These are phyloP conservation scores for Echeneis naucrates DNA, from an alignment of 2,797 vertebrate genomes.

Conservation along the genomic window DNA sequence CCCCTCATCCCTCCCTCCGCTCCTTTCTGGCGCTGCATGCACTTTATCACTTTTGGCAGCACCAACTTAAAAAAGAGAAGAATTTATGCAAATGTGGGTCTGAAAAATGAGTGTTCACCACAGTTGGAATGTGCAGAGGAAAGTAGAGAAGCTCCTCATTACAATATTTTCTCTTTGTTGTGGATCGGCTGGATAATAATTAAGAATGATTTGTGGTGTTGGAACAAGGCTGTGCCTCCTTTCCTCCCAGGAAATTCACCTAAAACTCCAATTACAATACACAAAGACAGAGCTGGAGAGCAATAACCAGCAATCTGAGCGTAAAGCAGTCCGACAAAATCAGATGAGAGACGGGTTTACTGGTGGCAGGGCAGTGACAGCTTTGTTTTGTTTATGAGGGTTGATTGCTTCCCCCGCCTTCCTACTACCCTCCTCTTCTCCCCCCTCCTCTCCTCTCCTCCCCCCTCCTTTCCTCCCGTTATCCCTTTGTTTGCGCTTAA, in stretches of 20 bases:
- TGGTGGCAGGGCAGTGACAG: slow-evolving; percentile 3
- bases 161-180: slow-evolving; percentile 84
- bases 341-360: slow-evolving; percentile 4
- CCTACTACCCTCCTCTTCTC: neutral
- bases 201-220: slow-evolving; percentile 85
- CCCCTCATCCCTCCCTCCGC: slow-evolving; percentile 10
- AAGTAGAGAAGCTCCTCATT: slow-evolving; percentile 76
- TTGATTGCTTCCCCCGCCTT: neutral
- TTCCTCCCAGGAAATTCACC: slow-evolving; percentile 49
- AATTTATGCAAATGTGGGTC: slow-evolving; percentile 84
- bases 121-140: slow-evolving; percentile 69
- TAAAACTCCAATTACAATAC: slow-evolving; percentile 31
- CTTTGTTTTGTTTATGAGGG: too few species aligned
- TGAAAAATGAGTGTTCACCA: slow-evolving; percentile 84
- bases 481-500: slow-evolving; percentile 48
- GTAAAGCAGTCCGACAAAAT: slow-evolving; percentile 17
- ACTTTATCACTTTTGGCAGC: slow-evolving; percentile 84
- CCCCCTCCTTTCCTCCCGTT: slow-evolving; percentile 48
- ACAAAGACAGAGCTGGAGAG: slow-evolving; percentile 36
- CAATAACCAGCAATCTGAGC: slow-evolving; percentile 33
- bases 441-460: neutral
- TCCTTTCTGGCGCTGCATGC: slow-evolving; percentile 58
- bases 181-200: slow-evolving; percentile 82
- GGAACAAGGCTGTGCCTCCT: slow-evolving; percentile 62
- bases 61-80: slow-evolving; percentile 78